These are phyloP conservation scores for Drosophila maculinotata DNA, from an alignment of 2,888 invertebrate species.

Conservation along the genomic window DNA sequence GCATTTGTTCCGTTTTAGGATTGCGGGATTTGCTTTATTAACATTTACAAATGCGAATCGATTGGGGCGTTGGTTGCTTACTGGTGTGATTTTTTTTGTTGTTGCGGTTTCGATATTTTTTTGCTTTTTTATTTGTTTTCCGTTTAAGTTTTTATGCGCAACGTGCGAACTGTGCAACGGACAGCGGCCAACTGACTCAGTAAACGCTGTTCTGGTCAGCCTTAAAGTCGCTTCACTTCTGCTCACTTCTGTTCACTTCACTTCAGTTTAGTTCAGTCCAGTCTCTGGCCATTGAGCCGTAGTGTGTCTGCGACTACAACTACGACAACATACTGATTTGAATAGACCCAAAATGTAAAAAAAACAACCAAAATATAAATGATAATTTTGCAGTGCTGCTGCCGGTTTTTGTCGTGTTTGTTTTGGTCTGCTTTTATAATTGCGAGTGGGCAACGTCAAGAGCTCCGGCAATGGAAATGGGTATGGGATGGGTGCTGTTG, in stretches of 20 bases:
- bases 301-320: constrained; percentile 26
- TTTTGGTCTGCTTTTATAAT: constrained; percentile 53
- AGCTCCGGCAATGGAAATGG: constrained; percentile 34
- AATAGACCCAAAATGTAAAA: constrained; percentile 20
- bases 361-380: constrained; percentile 45
- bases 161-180: constrained; percentile 73
- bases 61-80: constrained; percentile 34
- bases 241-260: constrained; percentile 9
- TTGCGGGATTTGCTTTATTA: constrained; percentile 28
- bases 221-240: constrained; percentile 51
- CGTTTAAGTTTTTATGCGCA: constrained; percentile 32
- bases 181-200: constrained; percentile 68
- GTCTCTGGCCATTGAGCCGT: constrained; percentile 39
- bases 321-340: constrained; percentile 31
- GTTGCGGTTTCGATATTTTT: constrained; percentile 6
- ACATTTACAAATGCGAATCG: constrained; percentile 26
- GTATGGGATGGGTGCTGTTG: constrained; percentile 28
- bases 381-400: constrained; percentile 59
- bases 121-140: constrained; percentile 10
- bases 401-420: constrained; percentile 60
- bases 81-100: constrained; percentile 1
- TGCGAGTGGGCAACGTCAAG: constrained; percentile 43
- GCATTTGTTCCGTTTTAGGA: constrained; percentile 47
- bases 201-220: constrained; percentile 47
- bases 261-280: constrained; percentile 8